Evolutionary conservation across 2,888 invertebrate species (phyloP), one percentile per base, ranked within the genome.

Genomic region (Catocala nupta): DNA sequence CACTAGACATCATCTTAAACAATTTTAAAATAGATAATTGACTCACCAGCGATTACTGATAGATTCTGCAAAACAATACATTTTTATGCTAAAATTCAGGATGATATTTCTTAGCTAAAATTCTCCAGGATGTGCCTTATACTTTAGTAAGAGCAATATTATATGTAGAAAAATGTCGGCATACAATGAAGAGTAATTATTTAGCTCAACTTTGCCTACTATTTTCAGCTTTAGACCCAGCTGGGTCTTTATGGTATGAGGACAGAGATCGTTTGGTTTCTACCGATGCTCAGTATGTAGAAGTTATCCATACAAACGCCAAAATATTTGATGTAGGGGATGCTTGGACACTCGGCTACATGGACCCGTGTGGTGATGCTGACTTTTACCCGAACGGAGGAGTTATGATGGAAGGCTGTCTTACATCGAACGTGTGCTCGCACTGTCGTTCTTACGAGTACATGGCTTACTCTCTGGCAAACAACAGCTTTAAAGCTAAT

Each of bases 371-470:
- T 8, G 92, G 91, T 4, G 77, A 90, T 65, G 86, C 88, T 0
- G 91, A 92, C 64, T 90, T 89, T 72, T 92, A 88, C 69, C 89
- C 90, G 8, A 88, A 92, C 45, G 88, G 91, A 2, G 86, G 91
- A 1, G 57, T 72, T 3, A 65, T 59, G 55, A 89, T 89, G 90
- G 91, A 91, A 4, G 91, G 90, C 0, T 92, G 92, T 59, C 77
- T 9, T 8, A 39, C 62, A 68, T 2, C 78, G 0, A 84, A 77
- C 67, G 59, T 75, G 3, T 93, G 92, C 61, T 91, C 91, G 0
- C 92, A 93, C 65, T 65, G 84, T 36, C 81, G 75, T 48, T 75
- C 87, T 0, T 84, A 82, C 44, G 80, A 86, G 13, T 90, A 88
- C 64, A 85, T 91, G 84, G 89, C 87, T 0, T 80, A 88, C 34